A percentile compares a stretch with the other conserved stretches of the same genome.
Evolutionary conservation across 2,888 invertebrate species (phyloP).

Genomic region (Drosophila austrosaltans): DNA sequence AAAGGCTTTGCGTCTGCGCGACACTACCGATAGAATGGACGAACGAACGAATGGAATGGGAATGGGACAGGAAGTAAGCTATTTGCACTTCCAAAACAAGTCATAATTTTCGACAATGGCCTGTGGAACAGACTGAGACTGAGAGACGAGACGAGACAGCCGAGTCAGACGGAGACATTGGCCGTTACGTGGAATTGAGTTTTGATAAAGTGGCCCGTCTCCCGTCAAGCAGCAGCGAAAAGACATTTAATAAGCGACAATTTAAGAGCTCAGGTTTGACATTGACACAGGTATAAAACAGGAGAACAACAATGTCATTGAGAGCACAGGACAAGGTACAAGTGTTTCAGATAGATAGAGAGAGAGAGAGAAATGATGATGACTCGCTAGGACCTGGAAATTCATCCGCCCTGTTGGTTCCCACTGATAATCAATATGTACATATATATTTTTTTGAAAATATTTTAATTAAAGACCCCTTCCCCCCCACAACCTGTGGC

Average conservation of each 20-base stretch:
- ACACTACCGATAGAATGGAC: slow-evolving; percentile 20
- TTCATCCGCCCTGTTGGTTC: not conserved
- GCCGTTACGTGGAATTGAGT: slow-evolving; percentile 62
- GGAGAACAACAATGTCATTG: slow-evolving; percentile 20
- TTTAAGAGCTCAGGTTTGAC: slow-evolving; percentile 71
- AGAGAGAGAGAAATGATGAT: too few species aligned
- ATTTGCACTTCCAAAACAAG: slow-evolving; percentile 79
- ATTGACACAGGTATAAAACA: slow-evolving; percentile 67
- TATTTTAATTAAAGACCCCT: slow-evolving; percentile 33
- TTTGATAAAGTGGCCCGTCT: slow-evolving; percentile 48
- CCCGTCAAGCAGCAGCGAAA: slow-evolving; percentile 17
- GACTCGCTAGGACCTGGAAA: too few species aligned
- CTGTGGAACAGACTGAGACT: not conserved
- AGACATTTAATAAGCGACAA: slow-evolving; percentile 75
- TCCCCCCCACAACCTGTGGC: slow-evolving; percentile 4
- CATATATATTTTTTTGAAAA: not conserved
- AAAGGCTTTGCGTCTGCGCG: slow-evolving; percentile 55
- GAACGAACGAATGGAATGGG: slow-evolving; percentile 17
- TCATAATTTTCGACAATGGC: slow-evolving; percentile 74
- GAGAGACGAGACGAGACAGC: slow-evolving; percentile 35
- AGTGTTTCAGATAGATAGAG: not conserved
- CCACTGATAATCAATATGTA: slow-evolving; percentile 4
- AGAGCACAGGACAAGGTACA: slow-evolving; percentile 34
- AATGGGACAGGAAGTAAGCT: slow-evolving; percentile 71
- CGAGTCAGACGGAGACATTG: slow-evolving; percentile 41